These are phyloP conservation scores for Microctenopoma lineatum DNA, from an alignment of 2,797 vertebrate species.

Conservation along the genomic window DNA sequence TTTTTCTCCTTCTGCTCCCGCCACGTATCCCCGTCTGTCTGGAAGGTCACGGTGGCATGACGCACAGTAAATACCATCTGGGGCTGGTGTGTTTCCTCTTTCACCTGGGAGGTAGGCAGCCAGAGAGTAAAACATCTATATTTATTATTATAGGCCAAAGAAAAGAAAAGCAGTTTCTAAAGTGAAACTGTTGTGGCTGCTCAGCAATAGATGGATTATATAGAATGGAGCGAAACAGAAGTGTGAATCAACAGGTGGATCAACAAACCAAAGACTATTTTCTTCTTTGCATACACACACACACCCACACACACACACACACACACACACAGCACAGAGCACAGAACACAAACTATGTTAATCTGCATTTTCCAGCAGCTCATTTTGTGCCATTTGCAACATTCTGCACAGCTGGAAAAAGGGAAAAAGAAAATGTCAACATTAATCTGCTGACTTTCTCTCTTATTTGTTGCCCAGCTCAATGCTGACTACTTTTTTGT, in stretches of 20 bases:
- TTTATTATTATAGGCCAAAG: conserved; percentile 13
- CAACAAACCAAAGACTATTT: conserved; percentile 36
- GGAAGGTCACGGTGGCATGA: conserved; percentile 92
- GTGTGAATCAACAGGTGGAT: conserved; percentile 54
- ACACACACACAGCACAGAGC: not conserved
- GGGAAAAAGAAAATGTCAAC: conserved; percentile 38
- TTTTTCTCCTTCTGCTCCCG: conserved; percentile 95
- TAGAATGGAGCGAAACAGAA: conserved; percentile 19
- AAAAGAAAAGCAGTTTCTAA: conserved; percentile 29
- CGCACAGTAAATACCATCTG: conserved; percentile 92
- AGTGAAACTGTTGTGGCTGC: conserved; percentile 24
- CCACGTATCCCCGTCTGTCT: conserved; percentile 93
- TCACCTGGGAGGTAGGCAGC: conserved; percentile 81
- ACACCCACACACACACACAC: not conserved
- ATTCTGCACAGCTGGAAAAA: conserved; percentile 11
- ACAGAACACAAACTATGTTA: conserved; percentile 15
- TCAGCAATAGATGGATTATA: conserved; percentile 58
- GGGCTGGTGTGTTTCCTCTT: conserved; percentile 86
- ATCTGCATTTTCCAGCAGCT: conserved; percentile 51
- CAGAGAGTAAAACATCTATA: conserved; percentile 27
- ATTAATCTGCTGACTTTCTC: conserved; percentile 39
- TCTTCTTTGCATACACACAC: conserved; percentile 16
- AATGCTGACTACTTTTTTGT: conserved; percentile 35
- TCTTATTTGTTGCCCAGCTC: conserved; percentile 33
- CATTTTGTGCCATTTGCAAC: conserved; percentile 50